Percentiles rank a stretch among this genome's conserved stretches.
Evolutionary conservation across 2,797 vertebrate genomes (phyloP).

Genomic region (Lutjanus campechanus): DNA sequence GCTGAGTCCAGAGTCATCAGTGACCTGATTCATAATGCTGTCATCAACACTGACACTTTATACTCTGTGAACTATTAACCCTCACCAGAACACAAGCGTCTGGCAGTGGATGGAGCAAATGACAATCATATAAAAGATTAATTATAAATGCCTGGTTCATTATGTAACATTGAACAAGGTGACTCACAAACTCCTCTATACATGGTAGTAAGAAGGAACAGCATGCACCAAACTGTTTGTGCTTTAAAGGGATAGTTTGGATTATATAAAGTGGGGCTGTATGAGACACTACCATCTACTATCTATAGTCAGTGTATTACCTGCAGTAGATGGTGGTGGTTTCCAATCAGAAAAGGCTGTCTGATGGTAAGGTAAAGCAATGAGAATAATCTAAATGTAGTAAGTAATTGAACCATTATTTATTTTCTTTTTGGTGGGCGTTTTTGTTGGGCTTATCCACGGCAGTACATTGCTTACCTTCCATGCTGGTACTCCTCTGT

Average conservation of each 20-base stretch:
- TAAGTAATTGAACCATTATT: no score
- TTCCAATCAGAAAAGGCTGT: no score
- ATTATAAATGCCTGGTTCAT: conserved; percentile 25
- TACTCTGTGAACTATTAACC: conserved; percentile 59
- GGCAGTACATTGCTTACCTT: no score
- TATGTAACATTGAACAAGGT: conserved; percentile 36
- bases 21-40: conserved; percentile 53
- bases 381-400: no score
- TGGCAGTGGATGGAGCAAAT: conserved; percentile 10
- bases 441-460: no score
- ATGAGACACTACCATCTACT: no score
- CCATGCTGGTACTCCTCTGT: no score
- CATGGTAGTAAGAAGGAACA: not conserved
- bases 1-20: conserved; percentile 46
- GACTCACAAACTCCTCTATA: conserved; percentile 17
- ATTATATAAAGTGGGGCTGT: no score
- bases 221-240: not conserved
- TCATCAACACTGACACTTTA: conserved; percentile 50
- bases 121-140: conserved; percentile 21
- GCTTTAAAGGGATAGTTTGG: not conserved
- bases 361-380: no score
- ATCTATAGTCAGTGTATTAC: no score
- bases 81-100: conserved; percentile 9
- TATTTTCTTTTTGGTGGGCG: no score
- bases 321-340: no score